phyloP scores from a whole-genome alignment of 2,797 vertebrate genomes.

The Sebastes minor region DNA sequence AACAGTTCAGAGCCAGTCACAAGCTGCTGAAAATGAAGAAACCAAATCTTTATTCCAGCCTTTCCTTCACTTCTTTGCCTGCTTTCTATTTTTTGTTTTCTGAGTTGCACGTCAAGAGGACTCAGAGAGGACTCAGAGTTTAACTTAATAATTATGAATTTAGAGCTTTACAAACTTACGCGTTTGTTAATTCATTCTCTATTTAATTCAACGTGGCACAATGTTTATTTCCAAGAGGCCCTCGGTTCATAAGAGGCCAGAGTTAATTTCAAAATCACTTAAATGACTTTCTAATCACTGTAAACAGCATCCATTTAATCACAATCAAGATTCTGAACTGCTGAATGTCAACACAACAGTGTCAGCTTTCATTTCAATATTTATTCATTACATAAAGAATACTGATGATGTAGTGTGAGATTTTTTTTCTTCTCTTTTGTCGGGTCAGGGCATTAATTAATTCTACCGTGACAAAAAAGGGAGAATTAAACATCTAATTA shows the following conservation, averaged over 20 bases:
- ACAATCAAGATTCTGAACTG: conserved; percentile 18
- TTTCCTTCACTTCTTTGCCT: too few relatives aligned
- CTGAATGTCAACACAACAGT: conserved; percentile 16
- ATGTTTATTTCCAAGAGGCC: background rate
- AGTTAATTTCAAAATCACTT: background rate
- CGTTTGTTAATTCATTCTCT: background rate
- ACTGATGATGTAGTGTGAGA: background rate
- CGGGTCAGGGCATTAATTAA: conserved; percentile 46
- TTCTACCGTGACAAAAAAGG: conserved; percentile 41
- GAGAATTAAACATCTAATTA: conserved; percentile 63
- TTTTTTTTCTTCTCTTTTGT: background rate
- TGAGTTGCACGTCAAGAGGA: background rate
- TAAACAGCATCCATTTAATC: conserved; percentile 25
- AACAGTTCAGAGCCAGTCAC: too few relatives aligned
- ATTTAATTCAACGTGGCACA: background rate
- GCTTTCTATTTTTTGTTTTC: background rate
- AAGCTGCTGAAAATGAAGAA: too few relatives aligned
- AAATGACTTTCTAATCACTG: background rate
- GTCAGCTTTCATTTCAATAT: conserved; percentile 4
- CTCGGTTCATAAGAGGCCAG: background rate
- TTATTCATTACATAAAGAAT: conserved; percentile 24
- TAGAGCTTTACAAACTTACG: background rate
- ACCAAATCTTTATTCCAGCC: too few relatives aligned
- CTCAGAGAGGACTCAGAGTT: too few relatives aligned
- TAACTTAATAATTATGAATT: too few relatives aligned